phyloP scores from a whole-genome alignment of 2,888 invertebrate species.

The Artemia sinica region DNA sequence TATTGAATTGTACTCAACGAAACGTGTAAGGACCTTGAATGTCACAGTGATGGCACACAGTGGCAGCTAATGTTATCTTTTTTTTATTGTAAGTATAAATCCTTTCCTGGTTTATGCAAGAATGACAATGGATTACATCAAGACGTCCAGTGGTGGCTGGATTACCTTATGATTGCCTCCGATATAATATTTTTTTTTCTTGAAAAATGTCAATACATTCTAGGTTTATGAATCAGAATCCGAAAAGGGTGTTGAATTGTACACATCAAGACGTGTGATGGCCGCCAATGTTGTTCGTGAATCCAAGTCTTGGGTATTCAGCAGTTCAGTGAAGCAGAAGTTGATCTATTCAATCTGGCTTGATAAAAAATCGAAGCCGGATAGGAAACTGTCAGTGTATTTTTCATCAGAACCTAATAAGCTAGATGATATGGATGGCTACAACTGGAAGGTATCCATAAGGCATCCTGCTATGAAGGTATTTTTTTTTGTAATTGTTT shows the following conservation, averaged over 20 bases:
- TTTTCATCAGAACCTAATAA: constrained; percentile 39
- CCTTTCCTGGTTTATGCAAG: too few relatives aligned
- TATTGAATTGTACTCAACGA: too few relatives aligned
- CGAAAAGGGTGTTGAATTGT: constrained; percentile 19
- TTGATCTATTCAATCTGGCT: constrained; percentile 39
- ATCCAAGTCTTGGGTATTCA: neutral
- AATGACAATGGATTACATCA: too few relatives aligned
- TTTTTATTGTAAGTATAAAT: too few relatives aligned
- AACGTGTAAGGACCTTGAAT: too few relatives aligned
- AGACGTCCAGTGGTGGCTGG: too few relatives aligned
- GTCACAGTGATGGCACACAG: too few relatives aligned
- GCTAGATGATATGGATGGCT: constrained; percentile 20
- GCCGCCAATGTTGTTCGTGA: constrained; percentile 10
- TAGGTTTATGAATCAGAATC: constrained; percentile 14
- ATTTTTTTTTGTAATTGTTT: constrained; percentile 17
- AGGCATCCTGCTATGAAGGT: constrained; percentile 41
- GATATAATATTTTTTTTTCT: too few relatives aligned
- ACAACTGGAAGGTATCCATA: constrained; percentile 30
- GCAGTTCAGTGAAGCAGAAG: constrained; percentile 15
- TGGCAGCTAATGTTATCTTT: too few relatives aligned
- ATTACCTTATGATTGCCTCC: too few relatives aligned
- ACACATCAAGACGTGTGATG: constrained; percentile 19
- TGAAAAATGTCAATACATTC: too few relatives aligned
- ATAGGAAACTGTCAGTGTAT: constrained; percentile 41
- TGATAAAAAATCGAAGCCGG: constrained; percentile 50